Percentiles rank a stretch among this genome's conserved stretches.
Evolutionary conservation across 1,140 invertebrate genomes (phyloP).

Genomic region (Tribolium madens): DNA sequence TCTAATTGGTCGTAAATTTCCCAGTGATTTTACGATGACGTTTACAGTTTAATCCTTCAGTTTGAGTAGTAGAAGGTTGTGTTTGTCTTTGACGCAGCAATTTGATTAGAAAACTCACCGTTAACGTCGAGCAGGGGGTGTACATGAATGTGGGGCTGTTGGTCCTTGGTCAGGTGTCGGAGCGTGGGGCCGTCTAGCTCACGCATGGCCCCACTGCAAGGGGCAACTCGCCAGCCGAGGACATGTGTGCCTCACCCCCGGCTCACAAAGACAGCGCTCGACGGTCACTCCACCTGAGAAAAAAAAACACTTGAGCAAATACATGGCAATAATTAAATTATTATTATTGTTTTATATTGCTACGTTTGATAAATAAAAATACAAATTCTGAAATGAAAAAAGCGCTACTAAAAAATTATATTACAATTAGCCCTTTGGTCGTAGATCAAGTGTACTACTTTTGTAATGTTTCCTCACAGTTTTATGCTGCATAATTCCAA

Average conservation of each 20-base stretch:
- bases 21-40: not conserved
- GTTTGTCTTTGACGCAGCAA: not conserved
- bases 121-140: slow-evolving; percentile 65
- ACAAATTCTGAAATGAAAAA: no score
- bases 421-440: no score
- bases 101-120: slow-evolving; percentile 55
- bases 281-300: slow-evolving; percentile 18
- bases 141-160: slow-evolving; percentile 68
- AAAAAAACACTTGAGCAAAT: no score
- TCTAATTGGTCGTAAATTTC: not conserved
- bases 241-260: slow-evolving; percentile 48
- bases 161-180: slow-evolving; percentile 68
- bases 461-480: no score
- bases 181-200: slow-evolving; percentile 67
- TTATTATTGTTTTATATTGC: no score
- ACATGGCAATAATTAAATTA: no score
- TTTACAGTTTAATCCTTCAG: not conserved
- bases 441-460: no score
- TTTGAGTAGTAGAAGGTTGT: not conserved
- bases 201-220: slow-evolving; percentile 66
- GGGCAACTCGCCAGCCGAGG: slow-evolving; percentile 47
- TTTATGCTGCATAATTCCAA: no score
- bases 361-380: no score
- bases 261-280: slow-evolving; percentile 29
- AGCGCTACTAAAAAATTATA: no score